Evolutionary conservation across 2,888 invertebrate genomes (phyloP).

Genomic region (Acanthosepion esculentum): DNA sequence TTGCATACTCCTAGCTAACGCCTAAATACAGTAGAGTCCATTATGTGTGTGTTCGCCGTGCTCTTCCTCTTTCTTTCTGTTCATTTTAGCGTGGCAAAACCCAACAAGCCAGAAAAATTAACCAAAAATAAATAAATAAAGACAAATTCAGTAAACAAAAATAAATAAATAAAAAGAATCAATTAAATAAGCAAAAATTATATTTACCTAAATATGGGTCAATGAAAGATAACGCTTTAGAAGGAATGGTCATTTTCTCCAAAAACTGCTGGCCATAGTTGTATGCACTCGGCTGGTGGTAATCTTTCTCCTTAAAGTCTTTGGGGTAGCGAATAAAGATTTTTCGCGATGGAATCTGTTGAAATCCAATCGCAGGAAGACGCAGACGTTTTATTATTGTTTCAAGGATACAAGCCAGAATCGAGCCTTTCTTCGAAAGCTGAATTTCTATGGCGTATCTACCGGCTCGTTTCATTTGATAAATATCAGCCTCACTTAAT

Average conservation of each 20-base stretch:
- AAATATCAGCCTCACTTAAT: neutral
- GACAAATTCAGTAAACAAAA: too few species aligned
- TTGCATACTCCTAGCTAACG: too few species aligned
- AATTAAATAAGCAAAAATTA: too few species aligned
- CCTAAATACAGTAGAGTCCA: too few species aligned
- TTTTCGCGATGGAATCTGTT: neutral
- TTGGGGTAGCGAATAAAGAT: neutral
- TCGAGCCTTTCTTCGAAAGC: neutral
- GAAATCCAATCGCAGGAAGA: neutral
- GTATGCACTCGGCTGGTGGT: neutral
- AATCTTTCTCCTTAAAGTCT: neutral
- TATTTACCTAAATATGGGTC: neutral
- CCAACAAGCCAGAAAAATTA: too few species aligned
- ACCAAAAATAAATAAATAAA: too few species aligned
- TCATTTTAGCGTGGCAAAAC: too few species aligned
- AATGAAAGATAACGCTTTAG: neutral
- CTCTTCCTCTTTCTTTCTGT: too few species aligned
- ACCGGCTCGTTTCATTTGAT: neutral
- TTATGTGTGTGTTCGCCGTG: too few species aligned
- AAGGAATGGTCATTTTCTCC: neutral
- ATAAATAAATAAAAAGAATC: too few species aligned
- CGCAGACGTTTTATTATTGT: neutral
- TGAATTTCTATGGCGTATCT: neutral
- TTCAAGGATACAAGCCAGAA: neutral
- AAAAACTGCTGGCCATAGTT: neutral